Percentiles rank a stretch among this genome's conserved stretches.
Conservation (phyloP, 2,888 invertebrate genomes). For the Herminia tarsipennalis region DNA sequence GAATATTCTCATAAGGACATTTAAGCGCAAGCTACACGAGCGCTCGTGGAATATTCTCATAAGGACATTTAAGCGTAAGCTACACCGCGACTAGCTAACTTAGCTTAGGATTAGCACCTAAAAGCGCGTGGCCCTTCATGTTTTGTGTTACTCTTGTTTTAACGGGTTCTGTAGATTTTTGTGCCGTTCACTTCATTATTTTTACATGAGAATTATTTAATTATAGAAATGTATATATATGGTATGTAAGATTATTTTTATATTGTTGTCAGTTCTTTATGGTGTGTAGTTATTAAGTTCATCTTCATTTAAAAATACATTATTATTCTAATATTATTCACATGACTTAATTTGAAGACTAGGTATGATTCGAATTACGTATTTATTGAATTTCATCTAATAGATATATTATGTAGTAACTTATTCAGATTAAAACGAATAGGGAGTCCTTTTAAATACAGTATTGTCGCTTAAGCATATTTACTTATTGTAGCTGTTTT, state of each 20-base stretch:
- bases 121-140: no score
- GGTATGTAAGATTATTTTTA: background rate
- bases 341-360: background rate
- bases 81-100: no score
- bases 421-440: background rate
- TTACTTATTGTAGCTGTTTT: no score
- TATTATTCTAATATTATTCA: conserved; percentile 1
- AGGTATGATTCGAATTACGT: background rate
- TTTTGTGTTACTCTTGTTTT: conserved; percentile 12
- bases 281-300: background rate
- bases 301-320: background rate
- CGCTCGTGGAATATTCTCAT: no score
- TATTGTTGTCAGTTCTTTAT: conserved; percentile 5
- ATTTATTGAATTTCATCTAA: background rate
- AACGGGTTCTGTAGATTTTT: conserved; percentile 9
- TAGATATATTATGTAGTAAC: background rate
- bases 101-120: no score
- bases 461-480: no score
- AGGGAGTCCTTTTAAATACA: background rate
- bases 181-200: background rate
- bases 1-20: no score
- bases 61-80: conserved; percentile 1
- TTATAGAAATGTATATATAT: background rate
- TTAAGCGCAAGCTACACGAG: no score
- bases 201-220: conserved; percentile 5